Evolutionary conservation across 2,797 vertebrate genomes (phyloP).

Genomic region (Malurus leucopterus): DNA sequence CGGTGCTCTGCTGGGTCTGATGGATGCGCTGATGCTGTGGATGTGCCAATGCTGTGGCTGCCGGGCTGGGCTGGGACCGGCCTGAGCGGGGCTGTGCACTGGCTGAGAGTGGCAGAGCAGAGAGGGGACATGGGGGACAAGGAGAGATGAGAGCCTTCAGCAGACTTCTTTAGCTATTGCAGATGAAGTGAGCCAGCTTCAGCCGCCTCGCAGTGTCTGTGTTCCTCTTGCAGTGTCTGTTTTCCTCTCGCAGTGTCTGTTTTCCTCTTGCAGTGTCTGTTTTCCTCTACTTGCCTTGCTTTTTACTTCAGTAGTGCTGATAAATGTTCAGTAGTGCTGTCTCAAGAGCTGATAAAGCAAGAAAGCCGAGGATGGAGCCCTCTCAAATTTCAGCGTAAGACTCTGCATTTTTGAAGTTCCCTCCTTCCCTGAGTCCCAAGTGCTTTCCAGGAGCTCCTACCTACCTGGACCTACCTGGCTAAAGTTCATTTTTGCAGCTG

Average conservation of each 20-base stretch:
- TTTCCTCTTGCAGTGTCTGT: not conserved
- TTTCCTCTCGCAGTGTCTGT: not conserved
- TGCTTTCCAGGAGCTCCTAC: not conserved
- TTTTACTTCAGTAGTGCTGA: rapidly evolving
- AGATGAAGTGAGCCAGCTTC: not conserved
- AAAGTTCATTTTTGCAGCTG: not conserved
- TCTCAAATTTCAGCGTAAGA: not conserved
- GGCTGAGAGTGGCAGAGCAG: not conserved
- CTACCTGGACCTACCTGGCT: not conserved
- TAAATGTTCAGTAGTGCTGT: not conserved
- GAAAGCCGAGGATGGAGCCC: not conserved
- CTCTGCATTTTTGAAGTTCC: not conserved
- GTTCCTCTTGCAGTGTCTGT: not conserved
- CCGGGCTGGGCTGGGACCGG: not conserved
- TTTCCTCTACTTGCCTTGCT: not conserved
- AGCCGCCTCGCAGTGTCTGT: not conserved
- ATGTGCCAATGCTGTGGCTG: not conserved
- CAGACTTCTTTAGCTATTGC: not conserved
- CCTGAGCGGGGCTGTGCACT: not conserved
- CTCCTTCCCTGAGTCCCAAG: not conserved
- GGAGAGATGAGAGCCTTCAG: not conserved
- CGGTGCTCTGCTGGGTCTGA: not conserved
- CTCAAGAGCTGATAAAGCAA: not conserved
- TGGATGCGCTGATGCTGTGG: not conserved
- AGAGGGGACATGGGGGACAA: not conserved